phyloP scores from a whole-genome alignment of 2,888 invertebrate species.

The Gortyna flavago region DNA sequence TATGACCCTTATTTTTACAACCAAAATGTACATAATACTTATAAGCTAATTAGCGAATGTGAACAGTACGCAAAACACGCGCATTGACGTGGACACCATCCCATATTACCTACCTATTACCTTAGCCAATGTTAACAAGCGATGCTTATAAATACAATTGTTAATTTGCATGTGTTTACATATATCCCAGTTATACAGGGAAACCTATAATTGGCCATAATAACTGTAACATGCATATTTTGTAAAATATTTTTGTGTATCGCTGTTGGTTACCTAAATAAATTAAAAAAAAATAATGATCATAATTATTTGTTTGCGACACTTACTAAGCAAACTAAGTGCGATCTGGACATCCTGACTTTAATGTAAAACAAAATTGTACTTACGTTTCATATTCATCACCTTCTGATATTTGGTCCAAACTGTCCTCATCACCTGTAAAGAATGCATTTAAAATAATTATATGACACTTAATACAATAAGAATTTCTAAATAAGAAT shows the following conservation, averaged over 20 bases:
- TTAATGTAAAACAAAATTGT: not conserved
- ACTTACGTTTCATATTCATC: constrained; percentile 79
- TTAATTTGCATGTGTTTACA: no score
- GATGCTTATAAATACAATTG: not conserved
- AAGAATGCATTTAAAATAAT: constrained; percentile 21
- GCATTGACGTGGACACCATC: no score
- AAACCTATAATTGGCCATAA: no score
- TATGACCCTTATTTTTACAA: not conserved
- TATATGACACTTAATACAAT: not conserved
- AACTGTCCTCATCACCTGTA: constrained; percentile 73
- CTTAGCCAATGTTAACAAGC: not conserved
- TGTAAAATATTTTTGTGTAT: no score
- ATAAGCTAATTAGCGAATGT: no score
- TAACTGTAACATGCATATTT: no score
- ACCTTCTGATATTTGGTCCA: constrained; percentile 71
- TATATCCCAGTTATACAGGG: no score
- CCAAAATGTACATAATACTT: not conserved
- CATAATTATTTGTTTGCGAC: not conserved
- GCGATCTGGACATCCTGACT: not conserved
- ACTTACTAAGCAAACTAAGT: not conserved
- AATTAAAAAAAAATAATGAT: no score
- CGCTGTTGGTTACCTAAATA: no score
- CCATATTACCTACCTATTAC: no score
- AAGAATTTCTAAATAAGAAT: not conserved
- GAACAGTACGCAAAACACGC: no score